Evolutionary conservation across 2,797 vertebrate species (phyloP).

Genomic region (Galaxias olidus): DNA sequence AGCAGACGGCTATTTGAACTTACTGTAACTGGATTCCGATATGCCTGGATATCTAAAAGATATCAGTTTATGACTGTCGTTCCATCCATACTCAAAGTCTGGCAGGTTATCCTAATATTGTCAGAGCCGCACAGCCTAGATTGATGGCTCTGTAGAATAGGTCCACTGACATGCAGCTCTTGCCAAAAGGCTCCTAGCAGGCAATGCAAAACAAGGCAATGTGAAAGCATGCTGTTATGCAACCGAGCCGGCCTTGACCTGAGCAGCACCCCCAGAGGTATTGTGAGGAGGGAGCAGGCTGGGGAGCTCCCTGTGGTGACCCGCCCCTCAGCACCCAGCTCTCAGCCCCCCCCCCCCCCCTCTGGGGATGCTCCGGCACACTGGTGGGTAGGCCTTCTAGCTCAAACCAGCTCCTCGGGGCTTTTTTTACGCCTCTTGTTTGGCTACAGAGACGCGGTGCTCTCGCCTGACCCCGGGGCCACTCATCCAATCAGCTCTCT

Average conservation of each 20-base stretch:
- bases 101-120: too few relatives aligned
- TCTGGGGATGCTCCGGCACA: conserved; percentile 54
- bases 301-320: background rate
- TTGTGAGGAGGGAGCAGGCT: too few relatives aligned
- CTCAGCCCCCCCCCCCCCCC: conserved; percentile 48
- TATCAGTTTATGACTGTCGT: too few relatives aligned
- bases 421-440: conserved; percentile 77
- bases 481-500: conserved; percentile 85
- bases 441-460: conserved; percentile 75
- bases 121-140: too few relatives aligned
- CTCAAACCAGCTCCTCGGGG: conserved; percentile 77
- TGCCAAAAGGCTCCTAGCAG: too few relatives aligned
- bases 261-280: conserved; percentile 21
- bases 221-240: background rate
- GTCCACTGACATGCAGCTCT: too few relatives aligned
- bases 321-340: conserved; percentile 36
- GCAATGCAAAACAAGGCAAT: too few relatives aligned
- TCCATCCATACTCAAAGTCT: too few relatives aligned
- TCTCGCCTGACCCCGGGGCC: conserved; percentile 78
- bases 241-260: conserved; percentile 41
- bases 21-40: too few relatives aligned
- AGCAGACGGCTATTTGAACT: too few relatives aligned
- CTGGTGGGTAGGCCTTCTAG: conserved; percentile 70
- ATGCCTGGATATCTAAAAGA: too few relatives aligned
- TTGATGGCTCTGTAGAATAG: too few relatives aligned